Conservation (phyloP, 2,888 invertebrate genomes). For the Drosophila hamatofila region DNA sequence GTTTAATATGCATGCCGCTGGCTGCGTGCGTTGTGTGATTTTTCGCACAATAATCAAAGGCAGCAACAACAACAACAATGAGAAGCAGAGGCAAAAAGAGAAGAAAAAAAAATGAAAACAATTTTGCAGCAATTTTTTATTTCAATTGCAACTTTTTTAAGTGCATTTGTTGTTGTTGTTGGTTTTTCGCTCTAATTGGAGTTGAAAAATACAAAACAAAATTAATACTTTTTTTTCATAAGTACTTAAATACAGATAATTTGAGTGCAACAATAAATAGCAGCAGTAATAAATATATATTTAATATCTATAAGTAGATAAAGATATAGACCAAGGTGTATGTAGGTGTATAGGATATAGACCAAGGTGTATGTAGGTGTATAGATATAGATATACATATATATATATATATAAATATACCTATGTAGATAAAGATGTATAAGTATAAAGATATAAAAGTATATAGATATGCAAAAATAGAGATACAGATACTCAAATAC, state of each 20-base stretch:
- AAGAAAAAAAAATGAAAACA: slow-evolving; percentile 23
- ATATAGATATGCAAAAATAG: background rate
- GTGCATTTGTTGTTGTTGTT: slow-evolving; percentile 31
- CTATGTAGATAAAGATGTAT: background rate
- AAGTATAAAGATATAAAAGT: background rate
- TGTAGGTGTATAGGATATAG: no score
- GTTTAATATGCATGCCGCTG: slow-evolving; percentile 71
- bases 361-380: no score
- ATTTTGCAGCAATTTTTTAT: slow-evolving; percentile 57
- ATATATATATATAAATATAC: background rate
- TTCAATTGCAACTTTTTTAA: slow-evolving; percentile 52
- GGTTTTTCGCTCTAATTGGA: slow-evolving; percentile 20
- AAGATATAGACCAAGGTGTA: background rate
- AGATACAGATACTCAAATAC: background rate
- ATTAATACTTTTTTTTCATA: background rate
- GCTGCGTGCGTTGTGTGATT: slow-evolving; percentile 72
- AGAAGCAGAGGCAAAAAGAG: background rate
- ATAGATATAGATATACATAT: background rate
- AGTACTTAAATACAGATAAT: background rate
- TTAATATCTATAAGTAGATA: background rate
- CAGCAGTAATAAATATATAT: background rate
- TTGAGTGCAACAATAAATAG: background rate
- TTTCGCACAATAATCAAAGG: slow-evolving; percentile 77
- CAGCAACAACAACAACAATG: slow-evolving; percentile 43
- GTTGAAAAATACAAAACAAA: slow-evolving; percentile 14